Base-by-base conservation (phyloP, 2,888 invertebrate species). In the Hylaea fasciaria region DNA sequence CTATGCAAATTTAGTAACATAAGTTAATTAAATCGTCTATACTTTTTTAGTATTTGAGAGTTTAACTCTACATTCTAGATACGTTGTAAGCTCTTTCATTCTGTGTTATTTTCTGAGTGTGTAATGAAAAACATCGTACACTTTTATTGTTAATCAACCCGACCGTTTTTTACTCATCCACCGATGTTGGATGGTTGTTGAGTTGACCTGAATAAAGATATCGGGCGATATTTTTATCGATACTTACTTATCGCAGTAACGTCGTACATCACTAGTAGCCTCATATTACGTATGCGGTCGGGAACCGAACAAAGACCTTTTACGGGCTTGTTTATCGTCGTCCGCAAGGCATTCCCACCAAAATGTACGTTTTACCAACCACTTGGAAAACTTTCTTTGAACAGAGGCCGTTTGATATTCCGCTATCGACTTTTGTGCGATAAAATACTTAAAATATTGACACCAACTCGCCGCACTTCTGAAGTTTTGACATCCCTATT, bases 281-380 rank as follows among this genome's bases (percentile, higher is more conserved):
- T 66, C 65, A 66, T 71, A 77, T 78, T 79, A 76, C 78, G 78
- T 77, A 80, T 76, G 78, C 78, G 70, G 66, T 56, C 68, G 63
- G 72, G 66, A 75, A 66, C 74, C 73, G 72, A 78, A 82, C 82
- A 82, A 83, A 83, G 74, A 76, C 71, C 77, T 74, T 82, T 85
- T 81, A 80, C 74, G 72, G 69, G 62, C 76, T 78, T 81, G 83
- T 84, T 85, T 85, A 85, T 82, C 73, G 80, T 66, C 71, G 71
- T 72, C 80, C 77, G 74, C 78, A 78, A 80, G 74, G 72, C 72
- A 77, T 79, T 77, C 71, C 72, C 68, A 73, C 71, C 74, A 74
- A 77, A 77, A 77, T 71, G 76, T 70, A 65, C 74, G 73, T 62
- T 70, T 66, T 61, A 72, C 61, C 64, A 56, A 62, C 58, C 65